Evolutionary conservation across 2,888 invertebrate genomes (phyloP).

Genomic region (Patella depressa): DNA sequence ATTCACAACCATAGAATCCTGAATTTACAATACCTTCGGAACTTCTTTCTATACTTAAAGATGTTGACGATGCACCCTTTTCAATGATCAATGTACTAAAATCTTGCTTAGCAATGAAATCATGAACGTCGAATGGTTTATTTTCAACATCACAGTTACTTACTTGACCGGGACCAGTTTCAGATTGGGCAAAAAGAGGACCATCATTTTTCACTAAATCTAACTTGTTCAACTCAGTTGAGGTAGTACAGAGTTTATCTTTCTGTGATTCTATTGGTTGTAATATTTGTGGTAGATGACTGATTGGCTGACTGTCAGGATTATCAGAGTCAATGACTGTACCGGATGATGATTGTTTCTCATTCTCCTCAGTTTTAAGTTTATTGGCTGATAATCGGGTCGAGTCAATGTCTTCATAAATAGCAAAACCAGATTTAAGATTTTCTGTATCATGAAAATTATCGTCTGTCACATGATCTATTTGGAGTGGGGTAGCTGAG

Average conservation of each 20-base stretch:
- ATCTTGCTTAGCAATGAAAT: background rate
- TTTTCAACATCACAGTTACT: background rate
- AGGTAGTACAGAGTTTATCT: background rate
- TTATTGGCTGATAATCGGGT: background rate
- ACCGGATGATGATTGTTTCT: background rate
- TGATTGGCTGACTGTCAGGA: too few species aligned
- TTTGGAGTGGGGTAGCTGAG: constrained; percentile 18
- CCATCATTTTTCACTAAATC: too few species aligned
- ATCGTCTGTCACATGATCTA: background rate
- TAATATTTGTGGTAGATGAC: too few species aligned
- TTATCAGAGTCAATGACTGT: too few species aligned
- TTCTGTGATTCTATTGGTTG: too few species aligned
- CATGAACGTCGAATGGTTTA: background rate
- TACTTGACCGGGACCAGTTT: too few species aligned
- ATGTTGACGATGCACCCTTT: background rate
- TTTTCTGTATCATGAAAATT: too few species aligned
- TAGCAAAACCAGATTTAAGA: background rate
- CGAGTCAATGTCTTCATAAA: constrained; percentile 10
- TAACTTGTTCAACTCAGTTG: background rate
- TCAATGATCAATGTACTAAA: background rate
- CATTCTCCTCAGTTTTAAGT: background rate
- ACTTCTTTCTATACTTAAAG: background rate
- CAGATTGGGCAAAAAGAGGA: too few species aligned
- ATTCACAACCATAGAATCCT: background rate
- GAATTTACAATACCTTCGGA: background rate